Conservation (phyloP, 2,113 vertebrate species). For the Murina feae region DNA sequence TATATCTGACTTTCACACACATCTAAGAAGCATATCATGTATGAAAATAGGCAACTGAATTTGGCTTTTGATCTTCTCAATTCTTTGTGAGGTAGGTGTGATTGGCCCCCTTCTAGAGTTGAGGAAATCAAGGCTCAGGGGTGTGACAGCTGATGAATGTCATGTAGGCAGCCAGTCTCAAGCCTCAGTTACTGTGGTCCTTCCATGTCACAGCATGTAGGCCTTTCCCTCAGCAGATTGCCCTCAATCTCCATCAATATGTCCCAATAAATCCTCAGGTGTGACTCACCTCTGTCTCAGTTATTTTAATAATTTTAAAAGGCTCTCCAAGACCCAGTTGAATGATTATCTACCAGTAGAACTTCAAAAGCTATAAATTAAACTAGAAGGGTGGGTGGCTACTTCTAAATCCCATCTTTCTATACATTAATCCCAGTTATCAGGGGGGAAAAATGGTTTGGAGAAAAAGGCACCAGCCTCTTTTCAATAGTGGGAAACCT, state of each 20-base stretch:
- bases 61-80: background rate
- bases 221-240: background rate
- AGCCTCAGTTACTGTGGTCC: background rate
- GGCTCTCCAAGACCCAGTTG: background rate
- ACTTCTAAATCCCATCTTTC: background rate
- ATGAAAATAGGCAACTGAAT: background rate
- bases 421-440: background rate
- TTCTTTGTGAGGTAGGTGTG: background rate
- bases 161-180: rapidly evolving
- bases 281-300: background rate
- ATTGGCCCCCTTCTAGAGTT: background rate
- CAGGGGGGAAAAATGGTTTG: background rate
- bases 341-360: background rate
- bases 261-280: background rate
- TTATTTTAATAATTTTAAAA: background rate
- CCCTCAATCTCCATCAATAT: background rate
- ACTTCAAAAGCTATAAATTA: slow-evolving; percentile 1
- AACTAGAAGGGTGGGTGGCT: background rate
- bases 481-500: background rate
- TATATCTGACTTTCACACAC: background rate
- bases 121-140: background rate
- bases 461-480: background rate
- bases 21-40: background rate
- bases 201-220: rapidly evolving
- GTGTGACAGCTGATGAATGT: rapidly evolving